Evolutionary conservation across 2,113 vertebrate species (phyloP).

Genomic region (Caloenas nicobarica): DNA sequence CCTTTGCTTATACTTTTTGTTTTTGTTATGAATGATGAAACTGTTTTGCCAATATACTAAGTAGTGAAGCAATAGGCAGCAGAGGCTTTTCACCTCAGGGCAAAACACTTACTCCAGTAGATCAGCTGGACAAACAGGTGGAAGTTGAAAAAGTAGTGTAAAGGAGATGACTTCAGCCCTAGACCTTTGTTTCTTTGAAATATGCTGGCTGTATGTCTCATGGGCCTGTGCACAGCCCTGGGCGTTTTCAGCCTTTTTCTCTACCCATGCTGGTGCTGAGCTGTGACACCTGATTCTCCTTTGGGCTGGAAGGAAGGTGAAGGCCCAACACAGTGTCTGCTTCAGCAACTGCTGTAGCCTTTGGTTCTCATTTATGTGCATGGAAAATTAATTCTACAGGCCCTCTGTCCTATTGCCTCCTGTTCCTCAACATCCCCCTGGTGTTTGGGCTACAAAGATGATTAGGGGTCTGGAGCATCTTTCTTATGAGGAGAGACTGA

Average conservation of each 20-base stretch:
- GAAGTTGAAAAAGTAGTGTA: not conserved
- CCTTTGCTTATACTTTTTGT: not conserved
- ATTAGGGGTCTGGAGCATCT: too few relatives aligned
- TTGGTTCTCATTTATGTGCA: not conserved
- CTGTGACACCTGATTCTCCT: not conserved
- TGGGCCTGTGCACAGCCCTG: accelerated
- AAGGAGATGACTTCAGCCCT: not conserved
- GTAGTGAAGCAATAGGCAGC: not conserved
- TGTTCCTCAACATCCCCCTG: not conserved
- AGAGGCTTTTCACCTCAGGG: not conserved
- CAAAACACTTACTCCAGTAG: not conserved
- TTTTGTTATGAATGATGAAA: conserved; percentile 4
- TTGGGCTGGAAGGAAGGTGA: not conserved
- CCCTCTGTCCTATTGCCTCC: not conserved
- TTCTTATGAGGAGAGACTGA: too few relatives aligned
- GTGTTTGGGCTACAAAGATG: not conserved
- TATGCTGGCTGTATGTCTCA: not conserved
- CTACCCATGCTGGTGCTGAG: accelerated
- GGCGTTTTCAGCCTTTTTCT: not conserved
- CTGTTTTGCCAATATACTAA: not conserved
- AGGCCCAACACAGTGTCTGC: not conserved
- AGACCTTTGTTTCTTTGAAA: not conserved
- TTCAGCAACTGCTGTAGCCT: not conserved
- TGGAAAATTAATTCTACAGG: not conserved
- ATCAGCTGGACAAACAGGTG: not conserved